phyloP scores from a whole-genome alignment of 1,140 invertebrate species.

The Conus ventricosus region DNA sequence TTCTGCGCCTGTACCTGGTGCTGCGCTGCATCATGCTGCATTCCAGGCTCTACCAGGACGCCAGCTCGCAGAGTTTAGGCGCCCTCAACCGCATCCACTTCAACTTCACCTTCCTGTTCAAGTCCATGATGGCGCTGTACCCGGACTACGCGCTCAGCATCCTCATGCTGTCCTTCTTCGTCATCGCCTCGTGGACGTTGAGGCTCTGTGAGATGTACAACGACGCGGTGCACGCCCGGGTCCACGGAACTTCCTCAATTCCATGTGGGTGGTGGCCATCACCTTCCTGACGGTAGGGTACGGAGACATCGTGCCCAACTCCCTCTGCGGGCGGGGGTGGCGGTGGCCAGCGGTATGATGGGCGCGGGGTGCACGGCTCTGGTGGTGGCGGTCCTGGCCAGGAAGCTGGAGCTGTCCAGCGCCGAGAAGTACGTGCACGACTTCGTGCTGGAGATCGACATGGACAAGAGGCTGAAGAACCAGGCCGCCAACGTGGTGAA shows the following conservation, averaged over 20 bases:
- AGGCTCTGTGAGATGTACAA: slow-evolving; percentile 65
- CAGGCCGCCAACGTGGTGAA: slow-evolving; percentile 71
- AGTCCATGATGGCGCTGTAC: slow-evolving; percentile 73
- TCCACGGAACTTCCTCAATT: slow-evolving; percentile 67
- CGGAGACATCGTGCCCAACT: slow-evolving; percentile 74
- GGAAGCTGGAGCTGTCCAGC: slow-evolving; percentile 70
- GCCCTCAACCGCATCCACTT: slow-evolving; percentile 73
- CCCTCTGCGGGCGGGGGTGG: slow-evolving; percentile 71
- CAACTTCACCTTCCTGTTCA: slow-evolving; percentile 73
- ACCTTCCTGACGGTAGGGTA: slow-evolving; percentile 74
- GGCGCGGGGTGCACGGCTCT: slow-evolving; percentile 73
- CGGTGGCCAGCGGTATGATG: slow-evolving; percentile 72
- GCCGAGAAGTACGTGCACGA: slow-evolving; percentile 74
- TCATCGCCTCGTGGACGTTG: slow-evolving; percentile 71
- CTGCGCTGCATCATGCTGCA: slow-evolving; percentile 70
- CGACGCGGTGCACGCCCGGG: slow-evolving; percentile 48
- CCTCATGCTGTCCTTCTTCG: slow-evolving; percentile 66
- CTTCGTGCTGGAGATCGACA: slow-evolving; percentile 71
- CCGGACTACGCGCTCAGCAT: slow-evolving; percentile 71
- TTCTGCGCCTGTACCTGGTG: slow-evolving; percentile 70
- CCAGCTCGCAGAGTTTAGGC: slow-evolving; percentile 71
- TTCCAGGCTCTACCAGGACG: slow-evolving; percentile 71
- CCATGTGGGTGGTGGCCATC: slow-evolving; percentile 73
- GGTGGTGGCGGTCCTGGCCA: slow-evolving; percentile 72
- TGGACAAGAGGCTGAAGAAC: slow-evolving; percentile 68